Conservation (phyloP, 1,140 invertebrate species). For the Bilobella aurantiaca region DNA sequence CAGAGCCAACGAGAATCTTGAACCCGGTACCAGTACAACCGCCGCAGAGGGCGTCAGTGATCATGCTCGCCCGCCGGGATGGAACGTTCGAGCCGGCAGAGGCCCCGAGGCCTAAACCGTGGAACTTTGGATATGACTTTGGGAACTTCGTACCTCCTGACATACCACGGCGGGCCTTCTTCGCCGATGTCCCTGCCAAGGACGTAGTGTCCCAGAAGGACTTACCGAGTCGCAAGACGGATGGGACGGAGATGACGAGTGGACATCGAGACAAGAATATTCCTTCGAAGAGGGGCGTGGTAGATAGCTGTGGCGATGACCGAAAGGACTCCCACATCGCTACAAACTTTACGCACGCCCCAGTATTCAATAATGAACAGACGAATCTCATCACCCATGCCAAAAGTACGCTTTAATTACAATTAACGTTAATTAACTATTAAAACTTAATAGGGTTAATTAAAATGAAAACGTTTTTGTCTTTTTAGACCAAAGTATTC, state of each 20-base stretch:
- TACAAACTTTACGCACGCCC: slow-evolving; percentile 33
- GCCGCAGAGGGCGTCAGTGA: slow-evolving; percentile 36
- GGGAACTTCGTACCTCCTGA: neutral
- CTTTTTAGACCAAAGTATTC: slow-evolving; percentile 32
- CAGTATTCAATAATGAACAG: slow-evolving; percentile 32
- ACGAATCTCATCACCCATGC: slow-evolving; percentile 41
- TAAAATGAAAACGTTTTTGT: slow-evolving; percentile 18
- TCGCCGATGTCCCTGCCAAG: slow-evolving; percentile 17
- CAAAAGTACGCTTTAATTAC: slow-evolving; percentile 37
- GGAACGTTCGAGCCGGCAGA: slow-evolving; percentile 29
- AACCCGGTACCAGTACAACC: neutral
- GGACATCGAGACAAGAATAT: slow-evolving; percentile 36
- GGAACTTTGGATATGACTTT: neutral
- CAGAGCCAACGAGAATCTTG: neutral
- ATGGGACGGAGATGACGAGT: slow-evolving; percentile 34
- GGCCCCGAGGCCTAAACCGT: neutral
- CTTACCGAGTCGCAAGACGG: slow-evolving; percentile 31
- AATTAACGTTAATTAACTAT: slow-evolving; percentile 12
- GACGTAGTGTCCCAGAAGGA: slow-evolving; percentile 20
- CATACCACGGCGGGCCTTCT: neutral
- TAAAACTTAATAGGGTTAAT: neutral
- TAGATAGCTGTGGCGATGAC: slow-evolving; percentile 30
- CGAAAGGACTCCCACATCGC: slow-evolving; percentile 26
- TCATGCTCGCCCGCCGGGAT: slow-evolving; percentile 37
- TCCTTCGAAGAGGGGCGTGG: slow-evolving; percentile 31